Evolutionary conservation across 2,888 invertebrate species (phyloP).

Genomic region (Gymnosoma rotundatum): DNA sequence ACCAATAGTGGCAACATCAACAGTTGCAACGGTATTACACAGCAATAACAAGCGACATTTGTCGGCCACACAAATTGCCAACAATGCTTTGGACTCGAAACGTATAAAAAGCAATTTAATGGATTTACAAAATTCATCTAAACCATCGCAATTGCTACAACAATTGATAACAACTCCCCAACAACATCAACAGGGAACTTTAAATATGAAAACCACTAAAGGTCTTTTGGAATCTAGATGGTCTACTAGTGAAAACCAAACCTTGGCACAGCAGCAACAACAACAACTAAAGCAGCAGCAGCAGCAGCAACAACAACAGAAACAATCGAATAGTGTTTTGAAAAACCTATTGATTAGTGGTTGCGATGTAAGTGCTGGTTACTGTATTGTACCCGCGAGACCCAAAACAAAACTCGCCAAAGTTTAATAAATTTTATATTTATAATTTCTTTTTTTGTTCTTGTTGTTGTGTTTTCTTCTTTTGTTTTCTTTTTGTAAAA

Average conservation of each 20-base stretch:
- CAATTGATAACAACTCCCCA: slow-evolving; percentile 84
- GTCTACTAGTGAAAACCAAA: slow-evolving; percentile 51
- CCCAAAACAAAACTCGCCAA: slow-evolving; percentile 83
- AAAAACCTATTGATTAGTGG: slow-evolving; percentile 98
- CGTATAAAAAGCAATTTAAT: slow-evolving; percentile 75
- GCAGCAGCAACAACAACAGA: slow-evolving; percentile 79
- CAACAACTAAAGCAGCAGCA: slow-evolving; percentile 71
- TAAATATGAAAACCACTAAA: slow-evolving; percentile 46
- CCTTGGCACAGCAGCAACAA: slow-evolving; percentile 56
- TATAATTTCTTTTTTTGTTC: slow-evolving; percentile 19
- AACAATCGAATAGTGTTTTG: slow-evolving; percentile 85
- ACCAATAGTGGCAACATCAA: slow-evolving; percentile 69
- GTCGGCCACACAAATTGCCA: slow-evolving; percentile 66
- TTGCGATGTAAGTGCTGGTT: slow-evolving; percentile 96
- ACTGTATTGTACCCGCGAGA: slow-evolving; percentile 90
- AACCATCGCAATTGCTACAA: slow-evolving; percentile 84
- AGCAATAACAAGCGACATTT: slow-evolving; percentile 77
- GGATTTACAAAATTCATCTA: slow-evolving; percentile 68
- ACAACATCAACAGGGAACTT: slow-evolving; percentile 71
- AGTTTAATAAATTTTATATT: slow-evolving; percentile 76
- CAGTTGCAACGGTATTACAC: slow-evolving; percentile 41
- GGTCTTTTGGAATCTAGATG: slow-evolving; percentile 25
- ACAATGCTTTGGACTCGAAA: slow-evolving; percentile 76
- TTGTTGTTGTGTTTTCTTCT: no score
- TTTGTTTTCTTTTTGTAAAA: neutral